Evolutionary conservation across 2,888 invertebrate genomes (phyloP), one percentile per base, ranked within the genome.

Genomic region (Xylocampa areola): DNA sequence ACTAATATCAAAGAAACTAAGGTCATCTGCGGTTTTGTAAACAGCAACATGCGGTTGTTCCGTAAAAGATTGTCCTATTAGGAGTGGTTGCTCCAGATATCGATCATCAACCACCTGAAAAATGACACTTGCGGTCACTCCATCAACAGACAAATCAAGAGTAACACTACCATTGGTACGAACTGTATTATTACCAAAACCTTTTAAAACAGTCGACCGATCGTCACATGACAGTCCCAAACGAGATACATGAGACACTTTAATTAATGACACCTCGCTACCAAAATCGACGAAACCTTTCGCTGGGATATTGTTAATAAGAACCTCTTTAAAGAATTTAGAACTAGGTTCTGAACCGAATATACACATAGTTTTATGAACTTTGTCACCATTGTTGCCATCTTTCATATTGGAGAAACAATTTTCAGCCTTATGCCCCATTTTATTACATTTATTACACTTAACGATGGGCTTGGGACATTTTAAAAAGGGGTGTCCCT

Each of bases 391-490:
- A 27, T 25, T 40, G 19, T n/a, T 21, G n/a, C n/a, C n/a, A 40
- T 25, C 40, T 10, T 13, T 27, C 2, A 14, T 6, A 8, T 40
- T 27, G 7, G 40, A 13, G 11, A 27, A 27, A 40, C 40, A 40
- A 27, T 40, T 40, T 27, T 40, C 40, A 10, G 40, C n/a, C 11
- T 40, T 40, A 29, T 40, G 40, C 2, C 40, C 40, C 14, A 40
- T 27, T 14, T 27, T 25, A 3, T 40, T 40, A 29, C 36, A 48
- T n/a, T 4, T 17, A 19, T 25, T 30, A 21, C 47, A 48, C 13
- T 37, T 36, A 10, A 48, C 1, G 1, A 48, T 27, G 2, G 47
- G 47, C 14, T 48, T 48, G 2, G 37, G 30, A 10, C 47, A 35
- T 16, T 23, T 25, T n/a, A 40, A 27, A 27, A 23, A 29, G 8